Base-by-base conservation (phyloP, 2,888 invertebrate genomes). In the Molanna angustata region DNA sequence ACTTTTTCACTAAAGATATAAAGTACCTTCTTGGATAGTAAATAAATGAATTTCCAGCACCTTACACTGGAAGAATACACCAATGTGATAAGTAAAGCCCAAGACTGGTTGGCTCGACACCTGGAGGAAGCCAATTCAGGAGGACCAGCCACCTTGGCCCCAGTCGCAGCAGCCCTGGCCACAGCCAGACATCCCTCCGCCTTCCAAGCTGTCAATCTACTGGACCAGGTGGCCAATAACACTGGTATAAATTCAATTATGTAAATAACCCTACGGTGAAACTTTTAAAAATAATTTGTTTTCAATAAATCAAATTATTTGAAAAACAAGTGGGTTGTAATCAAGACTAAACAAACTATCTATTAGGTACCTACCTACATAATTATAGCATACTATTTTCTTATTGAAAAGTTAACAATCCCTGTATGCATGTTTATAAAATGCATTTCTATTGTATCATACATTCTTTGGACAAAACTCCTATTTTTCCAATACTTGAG, bases 131-230 rank as follows among this genome's bases (percentile, higher is more conserved):
- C 79, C 1, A 72, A 80, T 13, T 80, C 82, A 62, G 84, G 86
- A 47, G 84, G 93, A 1, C 76, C 94, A 32, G 81, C 85, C 19
- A 80, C 86, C 1, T 88, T 87, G 63, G 90, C 88, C 7, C 59
- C 59, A 0, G 71, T 96, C 1, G 86, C 90, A 52, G 68, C 86
- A 45, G 87, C 89, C 0, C 80, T 85, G 41, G 88, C 90, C 67
- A 81, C 87, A 0, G 79, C 81, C 18, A 84, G 85, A 54, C 79
- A 83, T 32, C 74, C 78, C 11, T 83, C 87, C 7, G 2, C 63
- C 73, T 27, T 27, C 11, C 59, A 56, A 18, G 59, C 56, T 21
- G 56, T 54, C 16, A 73, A 73, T 56, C 71, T 76, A 59, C 67
- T 82, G 61, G 73, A 80, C 58, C 66, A 66, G 53, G 67, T 75